These are phyloP conservation scores for Dynastes maya DNA, from an alignment of 2,888 invertebrate genomes.

Conservation along the genomic window DNA sequence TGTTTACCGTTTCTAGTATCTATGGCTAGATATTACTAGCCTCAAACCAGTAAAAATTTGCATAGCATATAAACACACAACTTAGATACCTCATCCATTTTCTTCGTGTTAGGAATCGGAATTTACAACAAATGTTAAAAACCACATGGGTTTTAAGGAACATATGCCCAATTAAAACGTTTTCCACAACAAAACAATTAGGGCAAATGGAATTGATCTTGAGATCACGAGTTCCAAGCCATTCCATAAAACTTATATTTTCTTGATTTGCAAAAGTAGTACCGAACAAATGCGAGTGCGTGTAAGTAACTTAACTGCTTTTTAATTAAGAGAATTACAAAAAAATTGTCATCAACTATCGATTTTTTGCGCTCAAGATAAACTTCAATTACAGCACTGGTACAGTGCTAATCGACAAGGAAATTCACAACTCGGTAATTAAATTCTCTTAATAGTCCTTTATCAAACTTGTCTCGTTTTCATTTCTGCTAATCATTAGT, in stretches of 20 bases:
- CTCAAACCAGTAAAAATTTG: too few relatives aligned
- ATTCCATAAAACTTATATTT: constrained; percentile 20
- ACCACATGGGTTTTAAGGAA: not conserved
- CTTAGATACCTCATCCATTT: too few relatives aligned
- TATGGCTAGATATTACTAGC: too few relatives aligned
- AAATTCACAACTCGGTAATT: not conserved
- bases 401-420: not conserved
- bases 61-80: too few relatives aligned
- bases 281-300: constrained; percentile 10
- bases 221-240: constrained; percentile 26
- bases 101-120: not conserved
- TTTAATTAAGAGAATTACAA: constrained; percentile 13
- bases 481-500: not conserved
- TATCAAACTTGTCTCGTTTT: not conserved
- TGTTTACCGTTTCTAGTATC: too few relatives aligned
- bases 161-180: constrained; percentile 1
- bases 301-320: constrained; percentile 18
- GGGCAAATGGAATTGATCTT: constrained; percentile 36
- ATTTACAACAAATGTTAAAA: not conserved
- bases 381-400: not conserved
- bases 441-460: not conserved
- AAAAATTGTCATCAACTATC: not conserved
- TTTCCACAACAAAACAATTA: constrained; percentile 25
- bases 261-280: constrained; percentile 14
- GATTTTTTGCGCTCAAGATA: not conserved